Conservation (phyloP, 2,113 vertebrate genomes). For the Caracal caracal region DNA sequence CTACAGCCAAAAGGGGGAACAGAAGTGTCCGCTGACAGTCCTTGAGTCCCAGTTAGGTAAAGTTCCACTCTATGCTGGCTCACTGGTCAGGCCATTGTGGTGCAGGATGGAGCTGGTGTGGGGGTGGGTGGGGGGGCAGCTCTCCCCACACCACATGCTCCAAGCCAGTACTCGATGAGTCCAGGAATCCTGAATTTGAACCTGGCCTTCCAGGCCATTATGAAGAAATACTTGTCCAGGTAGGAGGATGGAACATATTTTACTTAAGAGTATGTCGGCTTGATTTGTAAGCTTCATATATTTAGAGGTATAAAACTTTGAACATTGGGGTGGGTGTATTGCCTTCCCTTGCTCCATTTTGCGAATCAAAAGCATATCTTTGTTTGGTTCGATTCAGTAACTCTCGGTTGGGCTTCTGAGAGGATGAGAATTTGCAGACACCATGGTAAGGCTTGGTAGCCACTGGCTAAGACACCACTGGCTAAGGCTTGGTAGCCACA, state of each 20-base stretch:
- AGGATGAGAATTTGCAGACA: not conserved
- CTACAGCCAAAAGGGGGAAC: not conserved
- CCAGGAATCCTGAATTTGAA: not conserved
- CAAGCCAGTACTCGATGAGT: fast-evolving
- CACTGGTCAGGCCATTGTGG: not conserved
- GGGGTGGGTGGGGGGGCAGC: too few species aligned
- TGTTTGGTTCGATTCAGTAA: not conserved
- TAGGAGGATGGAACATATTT: not conserved
- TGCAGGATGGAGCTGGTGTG: too few species aligned
- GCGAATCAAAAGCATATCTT: not conserved
- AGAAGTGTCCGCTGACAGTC: not conserved
- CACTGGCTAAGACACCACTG: not conserved
- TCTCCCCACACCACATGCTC: too few species aligned
- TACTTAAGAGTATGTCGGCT: not conserved
- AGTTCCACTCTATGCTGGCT: not conserved
- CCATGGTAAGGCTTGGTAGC: not conserved
- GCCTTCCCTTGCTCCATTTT: not conserved
- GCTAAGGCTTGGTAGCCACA: not conserved
- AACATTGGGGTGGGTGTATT: not conserved
- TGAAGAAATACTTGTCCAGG: not conserved
- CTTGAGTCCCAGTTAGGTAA: not conserved
- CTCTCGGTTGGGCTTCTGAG: not conserved
- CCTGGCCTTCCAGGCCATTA: too few species aligned
- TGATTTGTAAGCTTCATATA: not conserved
- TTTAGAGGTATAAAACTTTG: not conserved